phyloP scores from a whole-genome alignment of 2,797 vertebrate species.

The Furcifer pardalis region DNA sequence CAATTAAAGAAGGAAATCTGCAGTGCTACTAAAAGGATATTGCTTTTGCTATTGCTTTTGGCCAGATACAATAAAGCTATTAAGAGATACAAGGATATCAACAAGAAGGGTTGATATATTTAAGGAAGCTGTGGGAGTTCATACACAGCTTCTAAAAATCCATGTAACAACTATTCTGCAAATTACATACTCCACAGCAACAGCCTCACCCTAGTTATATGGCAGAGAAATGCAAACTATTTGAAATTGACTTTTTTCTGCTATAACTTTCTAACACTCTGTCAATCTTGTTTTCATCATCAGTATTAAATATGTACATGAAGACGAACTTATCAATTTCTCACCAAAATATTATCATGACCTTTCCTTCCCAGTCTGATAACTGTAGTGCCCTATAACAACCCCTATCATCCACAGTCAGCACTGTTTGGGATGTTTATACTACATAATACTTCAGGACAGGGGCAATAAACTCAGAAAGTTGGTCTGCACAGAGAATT shows the following conservation, averaged over 20 bases:
- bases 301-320: slow-evolving; percentile 37
- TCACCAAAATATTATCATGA: not conserved
- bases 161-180: slow-evolving; percentile 17
- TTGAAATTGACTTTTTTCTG: slow-evolving; percentile 55
- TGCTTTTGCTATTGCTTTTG: slow-evolving; percentile 58
- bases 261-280: slow-evolving; percentile 47
- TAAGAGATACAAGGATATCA: slow-evolving; percentile 58
- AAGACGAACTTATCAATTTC: not conserved
- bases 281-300: slow-evolving; percentile 24
- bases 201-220: slow-evolving; percentile 3
- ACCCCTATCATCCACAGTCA: not conserved
- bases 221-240: slow-evolving; percentile 40
- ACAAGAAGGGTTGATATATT: slow-evolving; percentile 56
- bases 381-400: no score
- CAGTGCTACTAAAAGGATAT: slow-evolving; percentile 69
- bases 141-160: slow-evolving; percentile 23
- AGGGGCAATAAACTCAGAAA: not conserved
- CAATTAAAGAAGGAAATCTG: slow-evolving; percentile 75
- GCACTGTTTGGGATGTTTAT: no score
- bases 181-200: slow-evolving; percentile 18
- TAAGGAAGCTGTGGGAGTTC: slow-evolving; percentile 42
- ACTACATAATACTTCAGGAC: not conserved
- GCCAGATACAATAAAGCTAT: slow-evolving; percentile 58
- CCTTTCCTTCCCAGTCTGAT: not conserved
- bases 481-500: not conserved